Percentiles rank a stretch among this genome's conserved stretches.
These are phyloP conservation scores for Pilophorus perplexus DNA, from an alignment of 2,888 invertebrate genomes.

Conservation along the genomic window DNA sequence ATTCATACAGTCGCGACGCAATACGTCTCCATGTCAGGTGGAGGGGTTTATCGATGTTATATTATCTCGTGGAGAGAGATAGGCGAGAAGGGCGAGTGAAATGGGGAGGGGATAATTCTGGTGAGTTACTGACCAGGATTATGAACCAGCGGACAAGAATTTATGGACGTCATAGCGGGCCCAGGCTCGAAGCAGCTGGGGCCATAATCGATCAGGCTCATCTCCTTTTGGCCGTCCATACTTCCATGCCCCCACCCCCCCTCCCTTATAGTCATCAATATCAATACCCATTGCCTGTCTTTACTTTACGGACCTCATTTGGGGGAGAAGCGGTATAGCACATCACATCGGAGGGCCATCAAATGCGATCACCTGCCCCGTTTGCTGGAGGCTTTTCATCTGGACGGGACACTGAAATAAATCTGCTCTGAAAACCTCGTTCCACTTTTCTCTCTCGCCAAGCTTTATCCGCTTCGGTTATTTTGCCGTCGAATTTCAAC, in stretches of 20 bases:
- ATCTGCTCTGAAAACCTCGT: conserved; percentile 15
- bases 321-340: conserved; percentile 13
- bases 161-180: conserved; percentile 26
- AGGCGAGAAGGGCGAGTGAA: no score
- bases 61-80: no score
- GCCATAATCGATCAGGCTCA: conserved; percentile 27
- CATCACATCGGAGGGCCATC: conserved; percentile 9
- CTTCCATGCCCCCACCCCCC: no score
- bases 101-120: conserved; percentile 25
- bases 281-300: conserved; percentile 28
- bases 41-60: conserved; percentile 1
- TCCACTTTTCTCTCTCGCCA: conserved; percentile 5
- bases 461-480: conserved; percentile 3
- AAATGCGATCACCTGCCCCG: conserved; percentile 20
- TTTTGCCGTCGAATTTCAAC: conserved; percentile 9
- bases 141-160: conserved; percentile 29
- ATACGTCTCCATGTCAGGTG: not conserved
- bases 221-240: conserved; percentile 22
- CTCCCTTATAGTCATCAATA: conserved; percentile 13
- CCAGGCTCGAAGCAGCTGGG: conserved; percentile 16
- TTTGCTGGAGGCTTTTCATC: conserved; percentile 15
- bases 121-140: conserved; percentile 32
- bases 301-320: conserved; percentile 29
- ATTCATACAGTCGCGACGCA: conserved; percentile 1
- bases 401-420: conserved; percentile 20